A percentile compares a stretch with the other conserved stretches of the same genome.
These are phyloP conservation scores for Pangasius djambal DNA, from an alignment of 2,797 vertebrate species.

Conservation along the genomic window DNA sequence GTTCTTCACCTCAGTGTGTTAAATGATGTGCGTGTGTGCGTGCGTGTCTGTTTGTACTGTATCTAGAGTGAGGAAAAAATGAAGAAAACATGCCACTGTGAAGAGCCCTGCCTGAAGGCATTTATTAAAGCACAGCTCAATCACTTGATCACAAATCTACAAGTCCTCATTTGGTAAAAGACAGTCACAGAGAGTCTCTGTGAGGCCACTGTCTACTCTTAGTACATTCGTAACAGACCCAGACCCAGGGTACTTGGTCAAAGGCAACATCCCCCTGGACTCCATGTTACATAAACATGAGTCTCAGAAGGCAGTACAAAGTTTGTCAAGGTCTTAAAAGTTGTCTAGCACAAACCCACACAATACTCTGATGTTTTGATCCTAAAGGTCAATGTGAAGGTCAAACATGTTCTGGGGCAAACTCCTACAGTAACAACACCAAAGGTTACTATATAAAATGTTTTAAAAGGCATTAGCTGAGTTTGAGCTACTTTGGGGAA, in stretches of 20 bases:
- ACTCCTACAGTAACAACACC: background rate
- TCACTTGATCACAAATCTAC: constrained; percentile 21
- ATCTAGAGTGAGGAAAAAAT: background rate
- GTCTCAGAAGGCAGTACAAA: background rate
- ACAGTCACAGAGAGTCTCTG: background rate
- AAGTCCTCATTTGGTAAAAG: constrained; percentile 13
- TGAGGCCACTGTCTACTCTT: constrained; percentile 22
- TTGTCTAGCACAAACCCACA: constrained; percentile 8
- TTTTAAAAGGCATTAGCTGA: background rate
- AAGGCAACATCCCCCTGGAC: constrained; percentile 31
- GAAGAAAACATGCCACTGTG: background rate
- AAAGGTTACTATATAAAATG: background rate
- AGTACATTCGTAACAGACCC: background rate
- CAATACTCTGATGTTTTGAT: background rate
- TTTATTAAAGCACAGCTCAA: background rate
- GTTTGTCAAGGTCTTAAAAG: background rate
- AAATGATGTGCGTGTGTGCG: background rate
- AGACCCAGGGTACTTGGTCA: background rate
- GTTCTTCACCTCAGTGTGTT: constrained; percentile 6
- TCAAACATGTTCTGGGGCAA: constrained; percentile 6
- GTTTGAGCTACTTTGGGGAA: background rate
- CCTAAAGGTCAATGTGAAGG: constrained; percentile 27
- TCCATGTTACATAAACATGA: constrained; percentile 26
- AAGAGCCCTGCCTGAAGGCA: background rate
- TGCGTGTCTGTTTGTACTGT: background rate